These are phyloP conservation scores for Linurgus olivaceus DNA, from an alignment of 2,797 vertebrate species.

Conservation along the genomic window DNA sequence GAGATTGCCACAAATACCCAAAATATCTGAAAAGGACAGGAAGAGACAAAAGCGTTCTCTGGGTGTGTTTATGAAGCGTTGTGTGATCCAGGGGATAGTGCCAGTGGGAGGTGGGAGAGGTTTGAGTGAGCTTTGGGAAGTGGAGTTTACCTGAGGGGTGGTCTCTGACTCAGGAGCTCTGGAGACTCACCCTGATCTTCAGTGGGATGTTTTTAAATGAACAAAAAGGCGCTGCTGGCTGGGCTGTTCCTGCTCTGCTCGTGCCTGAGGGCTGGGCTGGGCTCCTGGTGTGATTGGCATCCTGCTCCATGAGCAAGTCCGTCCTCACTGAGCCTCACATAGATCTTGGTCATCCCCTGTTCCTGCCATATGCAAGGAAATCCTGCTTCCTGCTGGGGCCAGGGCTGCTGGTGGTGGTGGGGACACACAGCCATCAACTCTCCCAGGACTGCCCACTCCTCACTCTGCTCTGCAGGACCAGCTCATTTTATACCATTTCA, in stretches of 20 bases:
- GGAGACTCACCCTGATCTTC: background rate
- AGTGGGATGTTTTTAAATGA: background rate
- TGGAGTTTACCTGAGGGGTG: background rate
- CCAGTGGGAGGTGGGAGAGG: background rate
- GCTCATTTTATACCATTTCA: background rate
- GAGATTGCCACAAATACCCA: constrained; percentile 58
- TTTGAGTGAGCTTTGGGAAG: background rate
- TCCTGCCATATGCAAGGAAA: background rate
- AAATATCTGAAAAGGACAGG: constrained; percentile 50
- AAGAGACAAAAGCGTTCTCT: background rate
- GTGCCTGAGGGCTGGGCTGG: background rate
- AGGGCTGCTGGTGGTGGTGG: background rate
- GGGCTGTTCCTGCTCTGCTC: background rate
- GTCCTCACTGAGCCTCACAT: background rate
- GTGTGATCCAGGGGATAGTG: background rate
- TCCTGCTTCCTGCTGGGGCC: background rate
- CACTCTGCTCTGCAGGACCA: background rate
- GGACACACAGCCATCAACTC: background rate
- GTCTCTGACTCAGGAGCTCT: rapidly evolving
- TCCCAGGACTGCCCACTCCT: background rate
- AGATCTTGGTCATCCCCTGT: background rate
- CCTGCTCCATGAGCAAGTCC: background rate
- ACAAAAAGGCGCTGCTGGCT: background rate
- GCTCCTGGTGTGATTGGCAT: background rate
- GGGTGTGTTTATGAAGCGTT: background rate